Percentiles rank a stretch among this genome's conserved stretches.
Evolutionary conservation across 2,888 invertebrate genomes (phyloP).

Genomic region (Molanna angustata): DNA sequence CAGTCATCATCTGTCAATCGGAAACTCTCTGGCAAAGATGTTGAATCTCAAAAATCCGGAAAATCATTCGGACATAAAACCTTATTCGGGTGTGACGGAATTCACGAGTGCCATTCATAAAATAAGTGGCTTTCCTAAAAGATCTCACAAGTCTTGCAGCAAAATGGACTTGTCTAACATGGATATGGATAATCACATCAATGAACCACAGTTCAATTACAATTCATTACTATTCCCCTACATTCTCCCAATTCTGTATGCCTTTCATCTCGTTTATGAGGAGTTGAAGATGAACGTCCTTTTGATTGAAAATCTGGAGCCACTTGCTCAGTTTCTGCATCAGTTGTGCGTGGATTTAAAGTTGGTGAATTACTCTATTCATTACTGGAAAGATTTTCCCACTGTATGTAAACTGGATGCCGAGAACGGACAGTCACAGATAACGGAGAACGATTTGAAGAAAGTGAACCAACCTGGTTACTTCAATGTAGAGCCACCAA

Average conservation of each 20-base stretch:
- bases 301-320: constrained; percentile 63
- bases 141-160: constrained; percentile 6
- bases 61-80: constrained; percentile 24
- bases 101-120: constrained; percentile 19
- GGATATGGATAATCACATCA: neutral
- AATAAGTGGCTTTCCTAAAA: constrained; percentile 11
- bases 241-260: constrained; percentile 71
- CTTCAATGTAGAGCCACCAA: constrained; percentile 63
- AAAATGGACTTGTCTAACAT: constrained; percentile 29
- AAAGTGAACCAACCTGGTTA: constrained; percentile 61
- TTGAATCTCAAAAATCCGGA: constrained; percentile 42
- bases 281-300: constrained; percentile 81
- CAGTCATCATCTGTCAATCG: constrained; percentile 22
- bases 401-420: constrained; percentile 50
- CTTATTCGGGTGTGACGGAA: constrained; percentile 20
- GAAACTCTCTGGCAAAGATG: constrained; percentile 45
- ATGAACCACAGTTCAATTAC: constrained; percentile 50
- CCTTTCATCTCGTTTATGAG: constrained; percentile 87
- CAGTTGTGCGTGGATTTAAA: constrained; percentile 76
- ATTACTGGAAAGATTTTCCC: constrained; percentile 87
- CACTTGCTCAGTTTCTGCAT: constrained; percentile 68
- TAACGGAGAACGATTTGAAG: constrained; percentile 56
- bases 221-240: constrained; percentile 70
- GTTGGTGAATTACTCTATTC: constrained; percentile 66
- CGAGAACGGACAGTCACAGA: constrained; percentile 48